Conservation (phyloP, 2,113 vertebrate genomes). For the Synodontis membranacea region DNA sequence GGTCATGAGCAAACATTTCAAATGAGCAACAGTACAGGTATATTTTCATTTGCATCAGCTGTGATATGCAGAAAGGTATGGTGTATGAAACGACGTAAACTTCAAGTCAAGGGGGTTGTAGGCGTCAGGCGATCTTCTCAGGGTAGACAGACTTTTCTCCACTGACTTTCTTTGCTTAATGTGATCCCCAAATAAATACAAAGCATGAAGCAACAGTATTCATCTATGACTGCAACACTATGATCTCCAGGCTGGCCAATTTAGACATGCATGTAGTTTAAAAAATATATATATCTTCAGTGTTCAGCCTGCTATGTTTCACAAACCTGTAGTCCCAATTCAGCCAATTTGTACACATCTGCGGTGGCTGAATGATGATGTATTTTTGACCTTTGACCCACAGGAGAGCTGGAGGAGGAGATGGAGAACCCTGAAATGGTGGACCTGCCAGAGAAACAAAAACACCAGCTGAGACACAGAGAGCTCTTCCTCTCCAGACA, state of each 20-base stretch:
- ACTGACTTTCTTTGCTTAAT: background rate
- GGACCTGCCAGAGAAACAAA: slow-evolving; percentile 91
- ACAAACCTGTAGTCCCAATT: background rate
- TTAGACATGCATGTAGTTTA: background rate
- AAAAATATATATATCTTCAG: too few species aligned
- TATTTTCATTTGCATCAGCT: background rate
- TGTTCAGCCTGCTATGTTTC: background rate
- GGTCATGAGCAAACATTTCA: background rate
- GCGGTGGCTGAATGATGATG: slow-evolving; percentile 18
- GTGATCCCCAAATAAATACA: background rate
- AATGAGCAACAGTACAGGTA: background rate
- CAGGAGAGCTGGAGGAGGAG: slow-evolving; percentile 95
- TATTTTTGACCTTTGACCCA: slow-evolving; percentile 47
- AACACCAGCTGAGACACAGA: slow-evolving; percentile 92
- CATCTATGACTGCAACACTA: background rate
- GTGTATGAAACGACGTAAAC: background rate
- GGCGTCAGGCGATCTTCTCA: background rate
- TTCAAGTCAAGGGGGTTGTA: background rate
- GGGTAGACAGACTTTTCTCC: background rate
- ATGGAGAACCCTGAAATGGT: slow-evolving; percentile 94
- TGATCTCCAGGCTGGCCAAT: background rate
- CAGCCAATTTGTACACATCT: background rate
- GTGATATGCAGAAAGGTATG: background rate
- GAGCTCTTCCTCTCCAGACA: slow-evolving; percentile 94
- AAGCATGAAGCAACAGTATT: background rate